Evolutionary conservation across 2,888 invertebrate genomes (phyloP), one percentile per base, ranked within the genome.

Genomic region (Pseudococcus longispinus): DNA sequence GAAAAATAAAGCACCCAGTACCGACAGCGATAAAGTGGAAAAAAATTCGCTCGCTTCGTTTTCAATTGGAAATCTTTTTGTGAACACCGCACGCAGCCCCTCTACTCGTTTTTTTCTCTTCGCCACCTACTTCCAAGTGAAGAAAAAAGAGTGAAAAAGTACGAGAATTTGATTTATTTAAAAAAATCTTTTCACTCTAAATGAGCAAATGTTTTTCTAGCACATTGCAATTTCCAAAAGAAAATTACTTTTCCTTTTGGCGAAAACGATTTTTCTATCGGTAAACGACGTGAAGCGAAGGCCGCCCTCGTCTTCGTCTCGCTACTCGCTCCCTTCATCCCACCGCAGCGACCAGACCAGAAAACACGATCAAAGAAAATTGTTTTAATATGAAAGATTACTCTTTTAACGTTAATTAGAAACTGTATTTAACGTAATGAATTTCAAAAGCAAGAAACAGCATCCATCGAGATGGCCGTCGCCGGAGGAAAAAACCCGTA

Each of bases 351-450:
- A 18, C 13, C 29, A 29, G 70, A 15, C 70, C 70, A 42, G 3
- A 42, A 65, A 85, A 85, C 70, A 85, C 85, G 85, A 85, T 85
- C 65, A 85, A 85, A 85, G 85, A 44, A 84, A 85, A 85, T 85
- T 74, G 85, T 74, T 85, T 70, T 70, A 85, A 85, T 85, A 85
- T 85, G 70, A 85, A 85, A 85, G 70, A 85, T 85, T 85, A 85
- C 85, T 85, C 65, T 85, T 70, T 85, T 42, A 85, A 70, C 85
- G 23, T 70, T 85, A 85, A 85, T 85, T 85, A 85, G 85, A 85
- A 84, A 44, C 42, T 20, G 85, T 85, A 85, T 85, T 85, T 85
- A 85, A 85, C 29, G 85, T 42, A 85, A 85, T 44, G 85, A 84
- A 85, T 85, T 85, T 65, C 85, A 74, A 70, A 23, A 60, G 29